Base-by-base conservation (phyloP, 1,140 invertebrate species). In the Tetraneura akinire region DNA sequence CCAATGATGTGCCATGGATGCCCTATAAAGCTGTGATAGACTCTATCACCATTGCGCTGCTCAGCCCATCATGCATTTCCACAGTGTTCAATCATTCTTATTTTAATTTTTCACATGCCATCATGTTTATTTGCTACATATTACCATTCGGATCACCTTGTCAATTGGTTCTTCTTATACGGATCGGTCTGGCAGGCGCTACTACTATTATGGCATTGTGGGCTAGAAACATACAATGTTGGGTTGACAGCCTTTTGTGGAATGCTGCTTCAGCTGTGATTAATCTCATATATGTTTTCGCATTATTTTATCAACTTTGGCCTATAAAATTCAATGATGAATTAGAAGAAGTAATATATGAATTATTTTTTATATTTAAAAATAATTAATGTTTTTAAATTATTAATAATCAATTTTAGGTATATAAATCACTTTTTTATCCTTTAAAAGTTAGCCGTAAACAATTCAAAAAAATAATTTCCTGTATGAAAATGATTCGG, bases 191-290 rank as follows among this genome's bases (percentile, higher is more conserved):
- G 80, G 88, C 94, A 62, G 87, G 94, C 55, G 93, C 92, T 45
- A 93, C 91, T 86, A 89, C 91, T 60, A 92, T 94, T 86, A 90
- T 92, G 81, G 89, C 90, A 47, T 86, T 94, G 74, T 96, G 94
- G 92, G 92, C 92, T 32, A 95, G 92, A 90, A 90, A 92, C 80
- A 90, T 95, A 60, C 89, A 93, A 83, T 96, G 94, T 86, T 93
- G 92, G 83, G 88, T 93, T 81, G 94, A 96, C 84, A 92, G 93
- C 81, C 91, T 94, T 83, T 87, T 95, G 68, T 96, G 94, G 94
- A 95, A 95, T 84, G 89, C 90, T 83, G 89, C 91, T 53, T 95
- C 95, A 86, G 89, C 94, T 83, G 86, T 90, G 82, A 91, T 96
- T 84, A 96, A 96, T 87, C 90, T 93, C 82, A 86, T 94, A 83